These are phyloP conservation scores for Eledona agricola DNA, from an alignment of 2,888 invertebrate species.

Conservation along the genomic window DNA sequence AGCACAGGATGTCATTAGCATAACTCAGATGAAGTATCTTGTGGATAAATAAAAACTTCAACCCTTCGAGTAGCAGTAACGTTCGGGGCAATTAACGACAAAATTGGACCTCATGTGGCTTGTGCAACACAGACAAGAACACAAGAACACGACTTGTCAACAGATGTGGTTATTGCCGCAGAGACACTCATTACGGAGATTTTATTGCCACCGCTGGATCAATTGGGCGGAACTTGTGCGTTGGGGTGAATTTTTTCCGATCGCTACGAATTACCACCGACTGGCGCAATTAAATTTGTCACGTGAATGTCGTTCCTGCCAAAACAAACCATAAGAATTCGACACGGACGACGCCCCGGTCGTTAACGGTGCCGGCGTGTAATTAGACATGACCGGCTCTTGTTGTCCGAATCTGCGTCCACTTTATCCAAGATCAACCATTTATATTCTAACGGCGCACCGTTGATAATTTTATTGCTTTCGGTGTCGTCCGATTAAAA, in stretches of 20 bases:
- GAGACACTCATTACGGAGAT: slow-evolving; percentile 41
- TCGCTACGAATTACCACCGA: no score
- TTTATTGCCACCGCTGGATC: slow-evolving; percentile 39
- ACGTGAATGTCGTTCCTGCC: slow-evolving; percentile 44
- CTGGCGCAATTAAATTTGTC: slow-evolving; percentile 52
- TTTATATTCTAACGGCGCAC: slow-evolving; percentile 60
- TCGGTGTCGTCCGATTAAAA: slow-evolving; percentile 59
- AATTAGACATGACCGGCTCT: slow-evolving; percentile 53
- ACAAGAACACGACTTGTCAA: slow-evolving; percentile 39
- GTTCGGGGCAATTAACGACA: slow-evolving; percentile 45
- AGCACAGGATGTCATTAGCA: slow-evolving; percentile 54
- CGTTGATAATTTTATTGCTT: slow-evolving; percentile 63
- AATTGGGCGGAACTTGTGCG: slow-evolving; percentile 8
- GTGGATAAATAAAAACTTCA: slow-evolving; percentile 38
- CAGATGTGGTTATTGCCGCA: slow-evolving; percentile 43
- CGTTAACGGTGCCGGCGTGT: slow-evolving; percentile 49
- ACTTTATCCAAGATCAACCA: slow-evolving; percentile 58
- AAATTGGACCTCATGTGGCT: slow-evolving; percentile 33
- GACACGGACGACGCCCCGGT: slow-evolving; percentile 49
- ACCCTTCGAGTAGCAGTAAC: slow-evolving; percentile 46
- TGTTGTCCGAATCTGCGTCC: slow-evolving; percentile 41
- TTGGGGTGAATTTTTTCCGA: no score
- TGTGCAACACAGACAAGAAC: no score
- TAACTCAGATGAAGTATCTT: slow-evolving; percentile 50
- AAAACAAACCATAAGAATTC: slow-evolving; percentile 56